Conservation (phyloP, 30 jellyfish, hydroid and myxozoan genomes). For the Cassiopea andromeda region DNA sequence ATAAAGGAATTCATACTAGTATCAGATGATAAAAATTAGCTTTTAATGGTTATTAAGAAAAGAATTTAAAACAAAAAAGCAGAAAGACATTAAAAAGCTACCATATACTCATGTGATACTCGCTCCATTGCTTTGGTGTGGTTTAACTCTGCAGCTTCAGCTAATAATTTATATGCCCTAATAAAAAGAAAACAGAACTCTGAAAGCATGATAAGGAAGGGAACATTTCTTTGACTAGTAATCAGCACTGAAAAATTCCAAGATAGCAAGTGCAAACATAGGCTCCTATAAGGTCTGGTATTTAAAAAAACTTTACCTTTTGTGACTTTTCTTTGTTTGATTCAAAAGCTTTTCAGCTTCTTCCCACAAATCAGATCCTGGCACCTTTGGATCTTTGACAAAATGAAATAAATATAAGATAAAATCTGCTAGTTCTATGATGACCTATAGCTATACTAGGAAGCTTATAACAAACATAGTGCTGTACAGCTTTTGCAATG, state of each 20-base stretch:
- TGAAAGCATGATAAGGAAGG: neutral
- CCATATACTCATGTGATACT: slow-evolving; percentile 74
- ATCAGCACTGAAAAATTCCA: neutral
- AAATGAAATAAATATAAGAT: neutral
- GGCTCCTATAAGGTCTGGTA: too few species aligned
- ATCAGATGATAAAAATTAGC: too few species aligned
- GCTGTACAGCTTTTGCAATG: too few species aligned
- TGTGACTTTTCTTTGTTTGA: slow-evolving; percentile 72
- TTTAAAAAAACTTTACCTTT: slow-evolving; percentile 43
- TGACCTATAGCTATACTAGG: too few species aligned
- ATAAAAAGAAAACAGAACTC: neutral
- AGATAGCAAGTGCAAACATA: too few species aligned
- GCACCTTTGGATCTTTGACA: slow-evolving; percentile 6
- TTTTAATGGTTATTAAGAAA: neutral
- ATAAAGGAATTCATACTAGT: neutral
- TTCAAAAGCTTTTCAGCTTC: slow-evolving; percentile 69
- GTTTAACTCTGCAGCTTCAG: slow-evolving; percentile 83
- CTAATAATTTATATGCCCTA: slow-evolving; percentile 79
- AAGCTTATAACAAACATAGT: too few species aligned
- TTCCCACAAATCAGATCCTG: slow-evolving; percentile 37
- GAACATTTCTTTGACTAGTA: neutral
- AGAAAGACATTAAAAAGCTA: slow-evolving; percentile 23
- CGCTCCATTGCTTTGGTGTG: slow-evolving; percentile 75
- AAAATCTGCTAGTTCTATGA: neutral
- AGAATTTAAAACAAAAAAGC: neutral